These are phyloP conservation scores for Drosophila testacea DNA, from an alignment of 2,888 invertebrate species.

Conservation along the genomic window DNA sequence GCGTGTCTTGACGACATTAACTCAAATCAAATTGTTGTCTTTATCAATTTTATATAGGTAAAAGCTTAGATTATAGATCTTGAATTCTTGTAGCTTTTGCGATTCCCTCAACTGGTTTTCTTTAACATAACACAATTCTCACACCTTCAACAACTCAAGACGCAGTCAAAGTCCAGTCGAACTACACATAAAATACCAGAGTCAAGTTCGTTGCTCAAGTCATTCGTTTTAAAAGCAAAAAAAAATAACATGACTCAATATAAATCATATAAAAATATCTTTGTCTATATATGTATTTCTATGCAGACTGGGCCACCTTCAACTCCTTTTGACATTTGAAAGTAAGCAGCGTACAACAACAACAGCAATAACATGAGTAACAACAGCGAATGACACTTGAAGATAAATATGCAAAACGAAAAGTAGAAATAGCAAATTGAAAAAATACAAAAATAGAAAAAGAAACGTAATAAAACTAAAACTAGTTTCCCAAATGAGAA, in stretches of 20 bases:
- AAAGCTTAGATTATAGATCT: neutral
- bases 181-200: constrained; percentile 34
- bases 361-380: constrained; percentile 13
- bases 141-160: constrained; percentile 29
- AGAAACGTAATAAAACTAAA: constrained; percentile 37
- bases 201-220: constrained; percentile 69
- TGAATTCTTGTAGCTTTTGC: constrained; percentile 6
- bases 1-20: constrained; percentile 26
- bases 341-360: constrained; percentile 50
- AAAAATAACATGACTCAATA: constrained; percentile 61
- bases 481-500: constrained; percentile 59
- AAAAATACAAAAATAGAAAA: constrained; percentile 16
- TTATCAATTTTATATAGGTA: neutral
- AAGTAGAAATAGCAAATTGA: constrained; percentile 41
- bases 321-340: constrained; percentile 77
- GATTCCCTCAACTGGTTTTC: constrained; percentile 25
- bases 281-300: constrained; percentile 28
- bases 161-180: constrained; percentile 24
- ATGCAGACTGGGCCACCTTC: constrained; percentile 71
- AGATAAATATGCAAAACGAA: constrained; percentile 70
- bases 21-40: neutral
- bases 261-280: constrained; percentile 61
- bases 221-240: constrained; percentile 53
- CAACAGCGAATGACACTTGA: constrained; percentile 58
- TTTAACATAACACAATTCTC: constrained; percentile 16